Percentiles rank a stretch among this genome's conserved stretches.
Conservation (phyloP, 1,140 invertebrate genomes). For the Mycetomoellerius zeteki region DNA sequence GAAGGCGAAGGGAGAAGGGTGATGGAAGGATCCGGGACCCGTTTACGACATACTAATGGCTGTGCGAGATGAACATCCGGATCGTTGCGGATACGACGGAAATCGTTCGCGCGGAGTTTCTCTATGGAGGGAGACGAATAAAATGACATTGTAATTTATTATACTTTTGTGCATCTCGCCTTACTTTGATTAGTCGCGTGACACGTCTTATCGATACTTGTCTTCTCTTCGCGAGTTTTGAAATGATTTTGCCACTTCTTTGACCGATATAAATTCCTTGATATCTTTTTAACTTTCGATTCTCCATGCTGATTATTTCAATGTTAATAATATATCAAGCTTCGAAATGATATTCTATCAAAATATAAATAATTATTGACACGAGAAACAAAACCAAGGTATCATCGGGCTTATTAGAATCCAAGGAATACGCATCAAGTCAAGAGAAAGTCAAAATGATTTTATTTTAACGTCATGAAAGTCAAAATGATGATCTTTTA, state of each 20-base stretch:
- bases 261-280: background rate
- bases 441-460: too few relatives aligned
- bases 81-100: constrained; percentile 56
- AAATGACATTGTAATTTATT: constrained; percentile 9
- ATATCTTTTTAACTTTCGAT: constrained; percentile 15
- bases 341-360: background rate
- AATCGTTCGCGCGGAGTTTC: constrained; percentile 62
- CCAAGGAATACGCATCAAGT: too few relatives aligned
- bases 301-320: background rate
- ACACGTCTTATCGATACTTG: background rate
- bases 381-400: background rate
- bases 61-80: constrained; percentile 71
- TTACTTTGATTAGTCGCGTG: constrained; percentile 13
- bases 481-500: too few relatives aligned
- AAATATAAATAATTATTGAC: background rate
- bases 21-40: constrained; percentile 36
- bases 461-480: too few relatives aligned
- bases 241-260: constrained; percentile 11
- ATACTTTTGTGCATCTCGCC: background rate
- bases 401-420: background rate
- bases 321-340: too few relatives aligned
- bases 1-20: background rate
- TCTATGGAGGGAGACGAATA: background rate
- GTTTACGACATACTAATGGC: constrained; percentile 60
- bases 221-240: background rate